These are phyloP conservation scores for Phrynosoma platyrhinos DNA, from an alignment of 2,113 vertebrate genomes.

Conservation along the genomic window DNA sequence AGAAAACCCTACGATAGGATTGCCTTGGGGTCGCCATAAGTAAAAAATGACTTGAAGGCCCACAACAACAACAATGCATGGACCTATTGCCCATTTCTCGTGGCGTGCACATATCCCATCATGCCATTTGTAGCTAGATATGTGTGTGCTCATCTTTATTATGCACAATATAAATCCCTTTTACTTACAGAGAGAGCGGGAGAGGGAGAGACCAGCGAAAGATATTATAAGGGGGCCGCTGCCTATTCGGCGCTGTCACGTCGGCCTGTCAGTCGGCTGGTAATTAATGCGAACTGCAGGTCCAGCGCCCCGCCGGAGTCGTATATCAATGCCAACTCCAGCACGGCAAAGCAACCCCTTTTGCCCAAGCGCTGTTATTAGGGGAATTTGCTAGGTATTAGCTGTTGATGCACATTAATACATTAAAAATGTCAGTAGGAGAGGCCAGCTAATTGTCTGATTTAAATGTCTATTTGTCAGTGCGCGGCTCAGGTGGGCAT, in stretches of 20 bases:
- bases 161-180: not conserved
- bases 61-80: not conserved
- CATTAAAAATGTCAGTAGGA: conserved; percentile 71
- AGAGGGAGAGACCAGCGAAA: not conserved
- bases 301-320: conserved; percentile 66
- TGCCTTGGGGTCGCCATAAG: no score
- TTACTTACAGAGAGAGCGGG: not conserved
- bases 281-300: conserved; percentile 72
- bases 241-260: conserved; percentile 48
- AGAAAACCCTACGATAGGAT: no score
- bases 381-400: conserved; percentile 70
- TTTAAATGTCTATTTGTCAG: conserved; percentile 84
- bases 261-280: conserved; percentile 65
- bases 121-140: no score
- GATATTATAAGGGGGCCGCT: conserved; percentile 24
- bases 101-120: not conserved
- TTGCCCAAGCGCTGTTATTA: conserved; percentile 54
- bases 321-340: conserved; percentile 81
- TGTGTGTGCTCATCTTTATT: not conserved
- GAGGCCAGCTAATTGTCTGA: conserved; percentile 80
- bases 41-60: no score
- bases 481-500: conserved; percentile 65
- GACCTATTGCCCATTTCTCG: not conserved
- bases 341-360: conserved; percentile 50
- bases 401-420: conserved; percentile 73